Evolutionary conservation across 1,140 invertebrate genomes (phyloP), one percentile per base, ranked within the genome.

Genomic region (Diachasma alloeum): DNA sequence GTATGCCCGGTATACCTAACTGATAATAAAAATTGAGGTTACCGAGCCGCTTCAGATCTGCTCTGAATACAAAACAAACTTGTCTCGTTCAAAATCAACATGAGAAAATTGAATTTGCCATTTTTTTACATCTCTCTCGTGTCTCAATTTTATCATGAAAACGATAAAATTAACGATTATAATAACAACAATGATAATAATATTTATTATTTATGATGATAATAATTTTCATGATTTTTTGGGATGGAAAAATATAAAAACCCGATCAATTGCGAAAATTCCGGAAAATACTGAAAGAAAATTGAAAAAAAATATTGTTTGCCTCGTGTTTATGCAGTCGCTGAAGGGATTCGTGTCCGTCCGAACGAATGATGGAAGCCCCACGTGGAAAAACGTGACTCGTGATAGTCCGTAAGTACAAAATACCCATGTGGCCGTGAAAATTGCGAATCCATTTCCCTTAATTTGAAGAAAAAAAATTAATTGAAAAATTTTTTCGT

Each of bases 1-100:
- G 66, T 15, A 42, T 22, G 24, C 39, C 42, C 9, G 42, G 31
- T 37, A 63, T 19, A 63, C 44, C 46, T 42, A 67, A 17, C 74
- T 69, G 74, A 75, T 74, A 67, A 74, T 74, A 74, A 74, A 74
- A 74, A 74, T 74, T 74, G 72, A 74, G 72, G 72, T 74, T 74
- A 67, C 59, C 56, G 22, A 53, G 36, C 17, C 44, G 26, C 37
- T 44, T 63, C 63, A 66, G 66, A 68, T 68, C 31, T 68, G 66
- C 53, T 68, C 59, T 46, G 59, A 74, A 74, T 67, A 44, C 36
- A 44, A 44, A 66, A 68, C 37, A 36, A 37, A 37, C 31, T 53
- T 19, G 48, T 53, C 48, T 53, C 48, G 48, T 53, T 53, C 15
- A 53, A 53, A 53, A 53, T 53, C 48, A 53, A 53, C 48, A 42